A percentile compares a stretch with the other conserved stretches of the same genome.
Conservation (phyloP, 2,888 invertebrate species). For the Xanthostigma xanthostigma region DNA sequence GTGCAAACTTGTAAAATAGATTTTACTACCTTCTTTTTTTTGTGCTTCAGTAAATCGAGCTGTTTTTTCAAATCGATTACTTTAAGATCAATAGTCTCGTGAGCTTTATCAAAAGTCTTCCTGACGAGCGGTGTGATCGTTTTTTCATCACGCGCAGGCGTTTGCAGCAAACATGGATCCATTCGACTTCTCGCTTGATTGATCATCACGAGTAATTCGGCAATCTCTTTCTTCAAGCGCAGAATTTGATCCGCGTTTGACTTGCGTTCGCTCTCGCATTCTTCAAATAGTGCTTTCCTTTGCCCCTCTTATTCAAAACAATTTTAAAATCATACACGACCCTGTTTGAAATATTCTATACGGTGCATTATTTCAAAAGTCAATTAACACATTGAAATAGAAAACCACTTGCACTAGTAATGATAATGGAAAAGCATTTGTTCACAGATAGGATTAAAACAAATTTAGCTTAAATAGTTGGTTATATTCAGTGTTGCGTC, state of each 20-base stretch:
- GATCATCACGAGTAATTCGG: conserved; percentile 42
- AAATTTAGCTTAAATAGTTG: no score
- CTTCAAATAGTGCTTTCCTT: conserved; percentile 68
- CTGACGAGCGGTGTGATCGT: conserved; percentile 21
- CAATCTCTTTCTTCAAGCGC: conserved; percentile 58
- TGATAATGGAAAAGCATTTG: no score
- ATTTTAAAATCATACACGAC: not conserved
- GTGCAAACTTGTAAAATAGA: not conserved
- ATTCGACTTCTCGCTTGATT: conserved; percentile 37
- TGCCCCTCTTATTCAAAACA: conserved; percentile 52
- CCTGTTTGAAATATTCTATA: no score
- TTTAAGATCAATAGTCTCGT: conserved; percentile 47
- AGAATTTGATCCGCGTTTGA: conserved; percentile 54
- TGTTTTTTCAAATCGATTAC: conserved; percentile 57
- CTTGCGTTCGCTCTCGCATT: conserved; percentile 59
- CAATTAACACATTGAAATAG: no score
- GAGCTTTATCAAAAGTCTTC: conserved; percentile 33
- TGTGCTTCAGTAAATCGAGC: conserved; percentile 55
- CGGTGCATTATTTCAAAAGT: no score
- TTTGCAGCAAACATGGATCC: conserved; percentile 32
- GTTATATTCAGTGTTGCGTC: no score
- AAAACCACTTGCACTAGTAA: no score
- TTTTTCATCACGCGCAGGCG: conserved; percentile 25
- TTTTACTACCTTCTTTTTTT: conserved; percentile 37
- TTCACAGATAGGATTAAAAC: no score